Evolutionary conservation across 2,113 vertebrate genomes (phyloP).

Genomic region (Nannospalax galili): DNA sequence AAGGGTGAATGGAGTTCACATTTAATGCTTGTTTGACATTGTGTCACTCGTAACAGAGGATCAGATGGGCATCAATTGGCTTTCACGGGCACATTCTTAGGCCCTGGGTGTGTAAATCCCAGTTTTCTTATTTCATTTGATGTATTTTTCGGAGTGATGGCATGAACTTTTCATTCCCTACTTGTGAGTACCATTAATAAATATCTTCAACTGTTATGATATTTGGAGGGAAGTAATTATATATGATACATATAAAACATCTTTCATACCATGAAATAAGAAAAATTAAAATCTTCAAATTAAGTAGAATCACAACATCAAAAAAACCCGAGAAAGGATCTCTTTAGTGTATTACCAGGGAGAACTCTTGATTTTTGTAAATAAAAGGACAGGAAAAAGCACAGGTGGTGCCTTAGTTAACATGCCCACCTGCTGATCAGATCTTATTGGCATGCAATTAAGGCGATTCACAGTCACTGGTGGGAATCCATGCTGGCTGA

Average conservation of each 20-base stretch:
- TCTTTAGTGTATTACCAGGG: not conserved
- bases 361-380: not conserved
- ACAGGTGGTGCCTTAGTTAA: not conserved
- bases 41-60: conserved; percentile 16
- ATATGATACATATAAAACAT: not conserved
- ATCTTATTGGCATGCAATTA: not conserved
- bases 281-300: conserved; percentile 21
- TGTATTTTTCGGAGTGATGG: conserved; percentile 24
- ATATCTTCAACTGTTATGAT: not conserved
- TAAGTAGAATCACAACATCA: not conserved
- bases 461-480: not conserved
- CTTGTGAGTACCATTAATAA: conserved; percentile 32
- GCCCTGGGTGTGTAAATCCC: conserved; percentile 20
- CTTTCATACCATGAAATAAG: conserved; percentile 10
- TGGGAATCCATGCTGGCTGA: not conserved
- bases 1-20: conserved; percentile 18
- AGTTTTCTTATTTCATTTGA: conserved; percentile 23
- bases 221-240: not conserved
- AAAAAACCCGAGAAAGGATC: not conserved
- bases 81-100: conserved; percentile 41
- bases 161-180: not conserved
- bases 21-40: not conserved
- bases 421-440: not conserved
- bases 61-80: conserved; percentile 44
- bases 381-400: not conserved